phyloP scores from a whole-genome alignment of 2,888 invertebrate species.

The Serripes groenlandicus region DNA sequence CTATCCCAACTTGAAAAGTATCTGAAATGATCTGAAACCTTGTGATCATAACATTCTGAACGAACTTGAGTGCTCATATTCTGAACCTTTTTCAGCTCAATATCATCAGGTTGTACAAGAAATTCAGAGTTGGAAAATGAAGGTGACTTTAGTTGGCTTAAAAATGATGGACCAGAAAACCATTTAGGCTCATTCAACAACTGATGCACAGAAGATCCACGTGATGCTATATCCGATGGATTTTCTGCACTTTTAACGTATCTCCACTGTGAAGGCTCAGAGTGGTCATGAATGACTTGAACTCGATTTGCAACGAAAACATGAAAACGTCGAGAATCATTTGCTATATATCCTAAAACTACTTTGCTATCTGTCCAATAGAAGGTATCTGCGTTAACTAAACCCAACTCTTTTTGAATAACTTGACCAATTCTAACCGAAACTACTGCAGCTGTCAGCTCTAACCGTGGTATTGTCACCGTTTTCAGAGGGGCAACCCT shows the following conservation, averaged over 20 bases:
- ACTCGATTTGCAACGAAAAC: constrained; percentile 73
- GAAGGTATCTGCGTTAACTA: constrained; percentile 20
- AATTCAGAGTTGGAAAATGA: neutral
- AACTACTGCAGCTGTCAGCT: constrained; percentile 62
- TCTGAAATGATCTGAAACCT: constrained; percentile 17
- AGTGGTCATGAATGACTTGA: constrained; percentile 60
- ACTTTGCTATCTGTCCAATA: constrained; percentile 70
- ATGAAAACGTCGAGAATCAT: constrained; percentile 67
- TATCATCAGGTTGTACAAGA: neutral
- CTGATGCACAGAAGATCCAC: constrained; percentile 46
- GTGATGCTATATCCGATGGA: constrained; percentile 70
- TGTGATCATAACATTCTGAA: too few relatives aligned
- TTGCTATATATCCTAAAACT: constrained; percentile 69
- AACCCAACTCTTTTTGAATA: constrained; percentile 37
- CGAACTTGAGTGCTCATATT: neutral
- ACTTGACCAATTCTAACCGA: neutral
- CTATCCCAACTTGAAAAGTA: constrained; percentile 43
- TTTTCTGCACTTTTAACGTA: constrained; percentile 62
- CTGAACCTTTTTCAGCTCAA: neutral
- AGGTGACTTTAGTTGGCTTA: constrained; percentile 42
- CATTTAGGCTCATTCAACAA: constrained; percentile 22
- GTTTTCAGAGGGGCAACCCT: constrained; percentile 42
- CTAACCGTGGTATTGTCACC: constrained; percentile 63
- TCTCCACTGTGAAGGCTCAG: constrained; percentile 62
- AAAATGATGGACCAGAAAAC: constrained; percentile 54